A percentile compares a stretch with the other conserved stretches of the same genome.
phyloP scores from a whole-genome alignment of 1,140 invertebrate species.

The Frieseomelitta varia region DNA sequence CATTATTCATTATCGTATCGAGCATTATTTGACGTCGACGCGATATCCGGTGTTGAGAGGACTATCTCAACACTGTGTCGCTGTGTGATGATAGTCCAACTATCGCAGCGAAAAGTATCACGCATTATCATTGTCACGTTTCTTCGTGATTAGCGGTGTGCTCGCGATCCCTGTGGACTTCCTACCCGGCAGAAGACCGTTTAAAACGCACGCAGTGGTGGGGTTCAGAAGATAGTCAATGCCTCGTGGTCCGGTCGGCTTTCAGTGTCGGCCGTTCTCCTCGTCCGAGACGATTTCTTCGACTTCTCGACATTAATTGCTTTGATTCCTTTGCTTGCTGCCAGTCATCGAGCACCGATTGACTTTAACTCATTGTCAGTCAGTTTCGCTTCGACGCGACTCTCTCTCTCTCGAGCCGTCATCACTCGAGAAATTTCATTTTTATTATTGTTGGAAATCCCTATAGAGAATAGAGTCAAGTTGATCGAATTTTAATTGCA shows the following conservation, averaged over 20 bases:
- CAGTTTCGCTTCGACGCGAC: not conserved
- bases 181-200: slow-evolving; percentile 12
- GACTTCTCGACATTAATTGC: not conserved
- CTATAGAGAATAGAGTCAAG: not conserved
- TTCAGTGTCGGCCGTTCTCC: slow-evolving; percentile 63
- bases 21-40: not conserved
- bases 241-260: slow-evolving; percentile 59
- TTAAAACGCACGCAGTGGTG: slow-evolving; percentile 48
- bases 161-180: slow-evolving; percentile 12
- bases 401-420: not conserved
- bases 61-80: not conserved
- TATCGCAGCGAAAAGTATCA: too few relatives aligned
- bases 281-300: slow-evolving; percentile 28
- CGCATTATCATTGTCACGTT: slow-evolving; percentile 6
- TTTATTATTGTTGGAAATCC: not conserved
- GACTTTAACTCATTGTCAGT: not conserved
- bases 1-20: not conserved
- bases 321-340: not conserved
- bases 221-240: slow-evolving; percentile 59
- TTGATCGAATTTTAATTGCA: not conserved
- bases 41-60: too few relatives aligned
- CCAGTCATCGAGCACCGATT: not conserved
- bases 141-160: not conserved
- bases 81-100: too few relatives aligned
- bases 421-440: not conserved